These are phyloP conservation scores for Eulemur macaco DNA, from an alignment of 2,113 vertebrate genomes.

Conservation along the genomic window DNA sequence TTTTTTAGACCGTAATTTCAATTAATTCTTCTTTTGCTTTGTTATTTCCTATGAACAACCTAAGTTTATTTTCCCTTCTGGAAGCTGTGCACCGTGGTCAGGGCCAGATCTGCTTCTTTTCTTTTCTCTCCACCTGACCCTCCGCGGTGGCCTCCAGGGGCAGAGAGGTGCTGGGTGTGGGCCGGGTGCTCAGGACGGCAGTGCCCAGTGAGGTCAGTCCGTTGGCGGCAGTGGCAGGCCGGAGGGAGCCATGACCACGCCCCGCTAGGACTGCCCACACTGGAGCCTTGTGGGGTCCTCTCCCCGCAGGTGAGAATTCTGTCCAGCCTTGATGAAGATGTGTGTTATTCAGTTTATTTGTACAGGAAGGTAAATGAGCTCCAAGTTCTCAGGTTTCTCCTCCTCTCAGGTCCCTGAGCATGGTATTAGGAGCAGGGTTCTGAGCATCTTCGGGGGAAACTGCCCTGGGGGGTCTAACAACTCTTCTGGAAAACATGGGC, in stretches of 20 bases:
- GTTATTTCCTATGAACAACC: background rate
- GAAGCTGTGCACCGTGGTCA: background rate
- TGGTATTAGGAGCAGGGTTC: background rate
- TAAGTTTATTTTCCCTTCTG: background rate
- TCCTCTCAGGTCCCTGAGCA: background rate
- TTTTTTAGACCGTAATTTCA: background rate
- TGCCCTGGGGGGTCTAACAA: background rate
- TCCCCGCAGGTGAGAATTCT: background rate
- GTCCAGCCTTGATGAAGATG: background rate
- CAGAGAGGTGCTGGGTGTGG: background rate
- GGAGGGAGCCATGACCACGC: too few species aligned
- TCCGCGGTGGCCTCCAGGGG: background rate
- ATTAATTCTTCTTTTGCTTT: background rate
- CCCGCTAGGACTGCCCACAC: fast-evolving
- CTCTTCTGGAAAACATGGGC: background rate
- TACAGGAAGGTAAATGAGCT: background rate
- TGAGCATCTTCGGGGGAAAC: background rate
- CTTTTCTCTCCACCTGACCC: background rate
- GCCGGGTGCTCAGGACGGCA: background rate
- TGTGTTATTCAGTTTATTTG: background rate
- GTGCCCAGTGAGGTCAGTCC: background rate
- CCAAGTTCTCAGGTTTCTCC: too few species aligned
- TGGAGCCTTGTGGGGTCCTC: background rate
- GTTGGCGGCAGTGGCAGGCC: background rate
- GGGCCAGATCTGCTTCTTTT: background rate